Evolutionary conservation across 1,140 invertebrate species (phyloP), one percentile per base, ranked within the genome.

Genomic region (Pogonognathellus flavescens): DNA sequence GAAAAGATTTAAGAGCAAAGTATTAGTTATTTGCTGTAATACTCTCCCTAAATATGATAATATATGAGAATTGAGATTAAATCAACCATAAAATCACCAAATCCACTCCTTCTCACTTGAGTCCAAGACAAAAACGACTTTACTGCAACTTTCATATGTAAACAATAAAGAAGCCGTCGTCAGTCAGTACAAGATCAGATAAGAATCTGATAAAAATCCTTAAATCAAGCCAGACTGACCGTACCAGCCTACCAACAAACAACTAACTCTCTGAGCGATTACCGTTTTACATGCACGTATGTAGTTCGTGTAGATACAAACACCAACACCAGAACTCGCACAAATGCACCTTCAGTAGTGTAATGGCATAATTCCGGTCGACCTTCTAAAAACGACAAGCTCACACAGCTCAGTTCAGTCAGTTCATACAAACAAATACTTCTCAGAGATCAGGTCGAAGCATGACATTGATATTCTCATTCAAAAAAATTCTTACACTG

Each of bases 311-410:
- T 31, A 14, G 3, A 11, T 7, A 11, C 60, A 62, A 22, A 22
- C 9, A 62, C 52, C 53, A 55, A 16, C 2, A 55, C 25, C 20
- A 1, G 20, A 25, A 25, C 20, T 66, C 13, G 18, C 22, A 60
- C 59, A 60, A 10, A 66, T 20, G 20, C 25, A 66, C 60, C 60
- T 66, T 25, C 53, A 16, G 16, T 14, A 66, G 22, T 11, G 9
- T 66, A 76, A 76, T 76, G 70, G 70, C 70, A 76, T 76, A 76
- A 76, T 76, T 76, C 70, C 70, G 25, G 70, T 50, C 70, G 31
- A 76, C 70, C 70, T 76, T 76, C 70, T 76, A 41, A 49, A 76
- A 76, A 31, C 13, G 16, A 72, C 25, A 41, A 41, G 31, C 31
- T 41, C 31, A 41, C n/a, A 70, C n/a, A 72, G 66, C 22, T 41